Conservation (phyloP, 2,797 vertebrate species). For the Orientallactaga sibirica region DNA sequence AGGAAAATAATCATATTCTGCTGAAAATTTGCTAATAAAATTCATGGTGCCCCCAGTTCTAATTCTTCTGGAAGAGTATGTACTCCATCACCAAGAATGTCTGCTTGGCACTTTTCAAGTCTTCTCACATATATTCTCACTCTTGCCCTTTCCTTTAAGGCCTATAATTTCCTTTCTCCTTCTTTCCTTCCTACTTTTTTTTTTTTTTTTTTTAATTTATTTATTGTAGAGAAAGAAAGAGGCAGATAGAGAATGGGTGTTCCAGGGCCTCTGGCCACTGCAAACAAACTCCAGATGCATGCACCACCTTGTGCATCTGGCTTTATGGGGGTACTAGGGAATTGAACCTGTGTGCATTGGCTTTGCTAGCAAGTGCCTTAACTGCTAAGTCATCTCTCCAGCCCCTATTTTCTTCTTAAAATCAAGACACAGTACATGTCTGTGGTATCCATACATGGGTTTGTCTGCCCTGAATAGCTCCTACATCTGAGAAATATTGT, state of each 20-base stretch:
- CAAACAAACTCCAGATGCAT: too few species aligned
- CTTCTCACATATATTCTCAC: background rate
- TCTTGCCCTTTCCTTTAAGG: background rate
- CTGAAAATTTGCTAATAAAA: constrained; percentile 27
- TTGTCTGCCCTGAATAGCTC: background rate
- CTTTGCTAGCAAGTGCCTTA: too few species aligned
- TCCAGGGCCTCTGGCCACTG: too few species aligned
- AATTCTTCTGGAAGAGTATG: background rate
- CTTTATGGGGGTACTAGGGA: too few species aligned
- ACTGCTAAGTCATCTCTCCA: too few species aligned
- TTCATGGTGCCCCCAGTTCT: background rate
- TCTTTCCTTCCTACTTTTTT: background rate
- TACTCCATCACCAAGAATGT: background rate
- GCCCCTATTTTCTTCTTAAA: background rate
- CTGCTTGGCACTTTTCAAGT: background rate
- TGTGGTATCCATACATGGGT: background rate
- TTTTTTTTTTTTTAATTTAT: background rate
- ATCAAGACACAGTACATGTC: background rate
- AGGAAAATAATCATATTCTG: constrained; percentile 20
- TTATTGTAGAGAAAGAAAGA: too few species aligned
- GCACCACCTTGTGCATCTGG: too few species aligned
- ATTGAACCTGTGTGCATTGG: too few species aligned
- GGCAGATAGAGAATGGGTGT: too few species aligned
- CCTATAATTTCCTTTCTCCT: background rate
- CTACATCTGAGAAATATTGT: background rate